Evolutionary conservation across 1,140 invertebrate species (phyloP).

Genomic region (Drosophila ficusphila): DNA sequence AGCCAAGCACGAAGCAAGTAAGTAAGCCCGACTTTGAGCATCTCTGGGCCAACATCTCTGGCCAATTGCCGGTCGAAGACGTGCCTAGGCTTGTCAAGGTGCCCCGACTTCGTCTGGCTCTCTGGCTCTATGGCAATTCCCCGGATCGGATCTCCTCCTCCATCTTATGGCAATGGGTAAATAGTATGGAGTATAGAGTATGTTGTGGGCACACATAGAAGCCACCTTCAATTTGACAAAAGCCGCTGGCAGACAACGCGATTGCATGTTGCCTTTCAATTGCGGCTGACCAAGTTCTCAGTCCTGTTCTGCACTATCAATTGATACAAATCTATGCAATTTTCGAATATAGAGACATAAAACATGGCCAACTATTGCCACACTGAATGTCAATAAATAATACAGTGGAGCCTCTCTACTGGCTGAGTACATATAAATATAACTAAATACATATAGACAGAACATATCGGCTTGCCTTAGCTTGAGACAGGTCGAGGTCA

Average conservation of each 20-base stretch:
- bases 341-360: constrained; percentile 67
- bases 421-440: constrained; percentile 23
- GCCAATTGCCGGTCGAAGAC: constrained; percentile 68
- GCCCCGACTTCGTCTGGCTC: constrained; percentile 26
- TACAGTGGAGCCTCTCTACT: constrained; percentile 34
- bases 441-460: constrained; percentile 15
- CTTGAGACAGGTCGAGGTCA: constrained; percentile 78
- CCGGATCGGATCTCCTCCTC: background rate
- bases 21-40: constrained; percentile 26
- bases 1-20: constrained; percentile 39
- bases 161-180: too few relatives aligned
- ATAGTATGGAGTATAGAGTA: background rate
- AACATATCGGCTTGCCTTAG: constrained; percentile 28
- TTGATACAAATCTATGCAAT: constrained; percentile 76
- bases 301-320: constrained; percentile 62
- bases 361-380: constrained; percentile 38
- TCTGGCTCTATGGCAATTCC: background rate
- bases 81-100: constrained; percentile 74
- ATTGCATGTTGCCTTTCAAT: constrained; percentile 70
- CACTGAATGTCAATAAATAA: constrained; percentile 79
- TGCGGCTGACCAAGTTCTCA: constrained; percentile 69
- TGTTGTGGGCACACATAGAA: constrained; percentile 31
- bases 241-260: constrained; percentile 47
- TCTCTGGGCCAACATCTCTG: constrained; percentile 41
- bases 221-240: constrained; percentile 71